Evolutionary conservation across 2,113 vertebrate genomes (phyloP), one percentile per base, ranked within the genome.

Genomic region (Planiliza haematocheilus): DNA sequence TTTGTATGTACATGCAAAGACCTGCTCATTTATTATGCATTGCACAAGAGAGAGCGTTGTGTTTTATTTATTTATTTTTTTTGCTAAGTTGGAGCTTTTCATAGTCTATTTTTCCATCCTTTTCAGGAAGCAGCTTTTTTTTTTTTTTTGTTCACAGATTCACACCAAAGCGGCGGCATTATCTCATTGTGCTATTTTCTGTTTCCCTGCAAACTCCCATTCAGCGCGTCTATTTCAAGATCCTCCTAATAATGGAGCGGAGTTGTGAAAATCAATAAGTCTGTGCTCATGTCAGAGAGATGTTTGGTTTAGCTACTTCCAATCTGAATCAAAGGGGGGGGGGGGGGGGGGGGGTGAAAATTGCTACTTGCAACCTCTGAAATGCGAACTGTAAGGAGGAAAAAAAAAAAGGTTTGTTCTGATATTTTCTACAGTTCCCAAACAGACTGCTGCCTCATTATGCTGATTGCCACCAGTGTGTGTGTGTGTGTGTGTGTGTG

Each of bases 21-120:
- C 77, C 58, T 77, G 55, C 65, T 86, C 62, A 83, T 86, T 90
- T 90, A 81, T 88, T 51, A 82, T 86, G 55, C 37, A 59, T 61
- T 76, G 81, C 82, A 80, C 69, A 64, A 60, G 18, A 72, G 79
- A 50, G 51, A 55, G 50, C 45, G 69, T 74, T 66, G 60, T 20
- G 24, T 64, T 69, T n/a, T n/a, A n/a, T n/a, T n/a, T n/a, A n/a
- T n/a, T n/a, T n/a, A n/a, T n/a, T n/a, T n/a, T 60, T 57, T 30
- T 60, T 57, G 52, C 48, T 30, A 83, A 77, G 48, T 82, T 65
- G 14, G 45, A 67, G 73, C 63, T 65, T 79, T 77, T 69, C 70
- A 56, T 37, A 55, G 77, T 77, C 37, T 53, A 38, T 18, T 42
- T 63, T 69, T 62, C 67, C 46, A 14, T 72, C 70, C 17, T 65